Conservation (phyloP, 92 coral and sea anemone genomes). For the Epizoanthus stellaris region DNA sequence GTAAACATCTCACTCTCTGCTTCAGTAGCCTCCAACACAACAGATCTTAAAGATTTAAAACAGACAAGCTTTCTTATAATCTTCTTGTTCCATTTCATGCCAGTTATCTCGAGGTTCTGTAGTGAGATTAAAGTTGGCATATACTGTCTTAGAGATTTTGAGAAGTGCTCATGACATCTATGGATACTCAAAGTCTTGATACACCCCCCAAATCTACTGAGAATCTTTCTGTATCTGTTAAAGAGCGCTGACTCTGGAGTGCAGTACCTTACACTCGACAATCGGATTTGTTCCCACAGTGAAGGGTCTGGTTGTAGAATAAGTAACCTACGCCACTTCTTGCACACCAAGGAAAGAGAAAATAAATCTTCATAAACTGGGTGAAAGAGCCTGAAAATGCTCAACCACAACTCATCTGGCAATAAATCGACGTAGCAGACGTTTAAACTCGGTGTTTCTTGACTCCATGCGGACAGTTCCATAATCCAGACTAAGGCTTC, state of each 20-base stretch:
- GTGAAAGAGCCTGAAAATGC: constrained; percentile 69
- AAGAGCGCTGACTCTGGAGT: constrained; percentile 64
- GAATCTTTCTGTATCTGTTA: constrained; percentile 58
- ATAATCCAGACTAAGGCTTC: not conserved
- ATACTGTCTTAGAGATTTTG: constrained; percentile 51
- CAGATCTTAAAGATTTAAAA: constrained; percentile 58
- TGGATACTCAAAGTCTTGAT: constrained; percentile 68
- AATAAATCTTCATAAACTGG: constrained; percentile 81
- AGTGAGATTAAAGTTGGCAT: constrained; percentile 53
- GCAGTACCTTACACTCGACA: constrained; percentile 71
- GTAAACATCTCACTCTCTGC: constrained; percentile 41
- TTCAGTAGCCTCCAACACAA: constrained; percentile 64
- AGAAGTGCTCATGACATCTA: constrained; percentile 73
- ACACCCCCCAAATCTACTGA: constrained; percentile 54
- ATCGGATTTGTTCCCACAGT: constrained; percentile 73
- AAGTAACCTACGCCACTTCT: constrained; percentile 73
- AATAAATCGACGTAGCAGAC: constrained; percentile 31
- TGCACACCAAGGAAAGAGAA: constrained; percentile 68
- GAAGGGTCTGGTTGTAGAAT: constrained; percentile 70
- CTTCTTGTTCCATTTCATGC: constrained; percentile 72
- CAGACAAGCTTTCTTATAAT: constrained; percentile 69
- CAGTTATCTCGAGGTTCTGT: constrained; percentile 68
- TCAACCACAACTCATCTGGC: constrained; percentile 85
- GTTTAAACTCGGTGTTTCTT: not conserved
- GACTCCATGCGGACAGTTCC: not conserved